phyloP scores from a whole-genome alignment of 2,113 vertebrate genomes.

The Gracilinanus agilis region DNA sequence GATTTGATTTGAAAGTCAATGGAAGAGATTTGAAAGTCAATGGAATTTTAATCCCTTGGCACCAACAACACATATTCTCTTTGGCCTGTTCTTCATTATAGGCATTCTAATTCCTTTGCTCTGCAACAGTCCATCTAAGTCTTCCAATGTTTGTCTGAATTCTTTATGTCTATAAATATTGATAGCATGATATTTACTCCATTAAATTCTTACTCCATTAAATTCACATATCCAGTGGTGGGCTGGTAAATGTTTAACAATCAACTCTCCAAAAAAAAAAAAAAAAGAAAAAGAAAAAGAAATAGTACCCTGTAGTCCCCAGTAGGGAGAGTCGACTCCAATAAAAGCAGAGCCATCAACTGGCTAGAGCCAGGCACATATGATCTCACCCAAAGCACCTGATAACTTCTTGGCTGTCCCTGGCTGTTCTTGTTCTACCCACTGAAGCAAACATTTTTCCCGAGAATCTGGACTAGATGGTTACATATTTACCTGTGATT shows the following conservation, averaged over 20 bases:
- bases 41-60: neutral
- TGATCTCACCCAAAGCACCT: too few relatives aligned
- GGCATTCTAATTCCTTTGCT: neutral
- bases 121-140: neutral
- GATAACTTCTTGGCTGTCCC: too few relatives aligned
- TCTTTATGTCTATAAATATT: neutral
- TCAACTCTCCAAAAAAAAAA: neutral
- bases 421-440: too few relatives aligned
- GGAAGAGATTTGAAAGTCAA: too few relatives aligned
- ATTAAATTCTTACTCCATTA: neutral
- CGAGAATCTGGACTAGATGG: too few relatives aligned
- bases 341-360: too few relatives aligned
- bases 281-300: neutral
- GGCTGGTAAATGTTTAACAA: neutral
- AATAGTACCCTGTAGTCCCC: too few relatives aligned
- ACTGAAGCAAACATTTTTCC: too few relatives aligned
- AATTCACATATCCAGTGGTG: neutral
- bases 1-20: neutral
- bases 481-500: too few relatives aligned
- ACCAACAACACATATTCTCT: neutral
- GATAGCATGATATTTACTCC: neutral
- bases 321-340: too few relatives aligned
- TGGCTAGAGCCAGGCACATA: too few relatives aligned
- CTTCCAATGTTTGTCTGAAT: neutral
- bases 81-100: neutral